Percentiles rank a stretch among this genome's conserved stretches.
phyloP scores from a whole-genome alignment of 2,888 invertebrate genomes.

The Nomada ruficornis region DNA sequence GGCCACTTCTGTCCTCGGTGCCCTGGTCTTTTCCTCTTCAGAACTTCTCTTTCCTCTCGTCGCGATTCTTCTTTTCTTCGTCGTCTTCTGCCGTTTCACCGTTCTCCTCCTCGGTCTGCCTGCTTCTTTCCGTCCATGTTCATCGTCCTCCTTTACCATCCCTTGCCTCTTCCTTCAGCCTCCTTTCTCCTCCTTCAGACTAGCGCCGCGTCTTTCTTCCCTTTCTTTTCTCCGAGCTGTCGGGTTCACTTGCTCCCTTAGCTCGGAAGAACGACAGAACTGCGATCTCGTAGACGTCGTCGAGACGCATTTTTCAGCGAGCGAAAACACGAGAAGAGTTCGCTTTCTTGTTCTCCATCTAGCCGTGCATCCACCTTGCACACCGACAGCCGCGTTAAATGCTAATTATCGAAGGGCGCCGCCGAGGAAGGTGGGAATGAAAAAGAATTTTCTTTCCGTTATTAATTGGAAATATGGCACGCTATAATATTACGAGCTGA shows the following conservation, averaged over 20 bases:
- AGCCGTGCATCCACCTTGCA: conserved; percentile 29
- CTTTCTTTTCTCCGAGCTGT: conserved; percentile 22
- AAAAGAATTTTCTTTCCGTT: too few species aligned
- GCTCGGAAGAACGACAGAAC: conserved; percentile 23
- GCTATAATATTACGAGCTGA: neutral
- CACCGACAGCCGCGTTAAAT: conserved; percentile 61
- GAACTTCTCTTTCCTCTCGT: conserved; percentile 59
- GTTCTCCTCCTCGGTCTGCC: conserved; percentile 5
- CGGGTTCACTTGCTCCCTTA: conserved; percentile 38
- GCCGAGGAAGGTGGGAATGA: neutral
- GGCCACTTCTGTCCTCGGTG: conserved; percentile 73
- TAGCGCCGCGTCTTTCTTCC: conserved; percentile 18
- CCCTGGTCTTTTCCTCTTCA: conserved; percentile 61
- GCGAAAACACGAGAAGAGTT: conserved; percentile 39
- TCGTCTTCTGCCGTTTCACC: conserved; percentile 5
- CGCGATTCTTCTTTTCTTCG: conserved; percentile 44
- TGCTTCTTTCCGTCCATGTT: neutral
- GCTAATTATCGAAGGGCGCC: conserved; percentile 70
- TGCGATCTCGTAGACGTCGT: conserved; percentile 58
- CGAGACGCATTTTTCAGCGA: conserved; percentile 53
- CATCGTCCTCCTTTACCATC: conserved; percentile 19
- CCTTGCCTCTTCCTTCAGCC: conserved; percentile 29
- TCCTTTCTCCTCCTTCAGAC: conserved; percentile 15
- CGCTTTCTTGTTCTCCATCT: conserved; percentile 49
- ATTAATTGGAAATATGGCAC: too few species aligned